phyloP scores from a whole-genome alignment of 2,113 vertebrate genomes.

The Myrmophylax atrothorax region DNA sequence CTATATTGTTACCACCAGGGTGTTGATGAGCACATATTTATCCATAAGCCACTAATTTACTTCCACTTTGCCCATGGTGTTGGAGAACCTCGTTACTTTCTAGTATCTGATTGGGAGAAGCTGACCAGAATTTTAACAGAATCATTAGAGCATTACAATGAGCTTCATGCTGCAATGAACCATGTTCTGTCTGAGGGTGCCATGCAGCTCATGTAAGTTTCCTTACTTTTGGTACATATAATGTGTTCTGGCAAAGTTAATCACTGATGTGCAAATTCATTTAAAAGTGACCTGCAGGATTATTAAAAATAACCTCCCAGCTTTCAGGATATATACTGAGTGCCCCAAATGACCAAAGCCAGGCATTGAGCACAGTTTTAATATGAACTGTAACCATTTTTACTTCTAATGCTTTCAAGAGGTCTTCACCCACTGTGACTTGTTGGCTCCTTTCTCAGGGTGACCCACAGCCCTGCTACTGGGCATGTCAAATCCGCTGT shows the following conservation, averaged over 20 bases:
- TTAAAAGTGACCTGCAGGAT: not conserved
- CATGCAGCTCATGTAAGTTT: slow-evolving; percentile 69
- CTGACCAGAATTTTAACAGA: slow-evolving; percentile 88
- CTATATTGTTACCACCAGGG: slow-evolving; percentile 75
- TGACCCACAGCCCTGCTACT: not conserved
- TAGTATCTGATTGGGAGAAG: slow-evolving; percentile 85
- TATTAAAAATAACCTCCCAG: slow-evolving; percentile 4
- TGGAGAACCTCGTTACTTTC: slow-evolving; percentile 85
- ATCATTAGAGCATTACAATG: slow-evolving; percentile 80
- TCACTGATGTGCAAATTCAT: not conserved
- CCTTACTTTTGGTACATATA: not conserved
- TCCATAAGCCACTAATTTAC: slow-evolving; percentile 90
- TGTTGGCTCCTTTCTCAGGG: not conserved
- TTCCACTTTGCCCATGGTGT: slow-evolving; percentile 86
- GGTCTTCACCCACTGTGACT: not conserved
- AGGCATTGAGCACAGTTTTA: not conserved
- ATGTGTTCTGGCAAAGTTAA: not conserved
- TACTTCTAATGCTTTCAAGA: not conserved
- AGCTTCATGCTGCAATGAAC: slow-evolving; percentile 79
- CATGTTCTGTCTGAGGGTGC: slow-evolving; percentile 78
- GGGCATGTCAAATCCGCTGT: not conserved
- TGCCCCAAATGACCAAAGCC: not conserved
- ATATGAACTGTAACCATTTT: not conserved
- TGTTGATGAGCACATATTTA: slow-evolving; percentile 87
- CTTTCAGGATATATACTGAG: not conserved